Evolutionary conservation across 2,113 vertebrate species (phyloP).

Genomic region (Aptenodytes forsteri): DNA sequence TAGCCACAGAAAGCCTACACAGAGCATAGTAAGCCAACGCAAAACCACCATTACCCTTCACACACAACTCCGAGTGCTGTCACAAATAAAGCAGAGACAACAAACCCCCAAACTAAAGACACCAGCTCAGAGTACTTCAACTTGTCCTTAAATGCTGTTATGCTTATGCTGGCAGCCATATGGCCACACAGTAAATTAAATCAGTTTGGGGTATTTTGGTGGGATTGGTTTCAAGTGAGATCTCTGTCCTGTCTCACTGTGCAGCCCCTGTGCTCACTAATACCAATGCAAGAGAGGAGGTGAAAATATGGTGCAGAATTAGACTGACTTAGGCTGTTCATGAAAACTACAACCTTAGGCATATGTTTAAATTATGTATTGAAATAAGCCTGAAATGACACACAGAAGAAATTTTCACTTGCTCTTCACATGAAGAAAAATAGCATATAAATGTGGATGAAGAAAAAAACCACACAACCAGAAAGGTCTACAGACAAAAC

Average conservation of each 20-base stretch:
- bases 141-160: not conserved
- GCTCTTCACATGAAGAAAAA: not conserved
- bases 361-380: not conserved
- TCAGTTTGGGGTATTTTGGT: not conserved
- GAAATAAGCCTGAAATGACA: not conserved
- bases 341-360: not conserved
- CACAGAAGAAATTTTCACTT: not conserved
- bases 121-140: not conserved
- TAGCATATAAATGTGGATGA: not conserved
- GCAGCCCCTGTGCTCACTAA: not conserved
- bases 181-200: not conserved
- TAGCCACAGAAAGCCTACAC: not conserved
- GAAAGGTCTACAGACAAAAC: not conserved
- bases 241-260: rapidly evolving
- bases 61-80: rapidly evolving
- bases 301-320: not conserved
- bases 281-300: not conserved
- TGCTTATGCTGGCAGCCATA: not conserved
- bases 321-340: not conserved
- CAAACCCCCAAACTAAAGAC: not conserved
- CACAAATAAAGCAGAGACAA: not conserved
- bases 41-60: not conserved
- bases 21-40: rapidly evolving
- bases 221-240: not conserved
- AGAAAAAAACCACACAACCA: not conserved